phyloP scores from a whole-genome alignment of 2,113 vertebrate genomes.

The Sylvilagus bachmani region DNA sequence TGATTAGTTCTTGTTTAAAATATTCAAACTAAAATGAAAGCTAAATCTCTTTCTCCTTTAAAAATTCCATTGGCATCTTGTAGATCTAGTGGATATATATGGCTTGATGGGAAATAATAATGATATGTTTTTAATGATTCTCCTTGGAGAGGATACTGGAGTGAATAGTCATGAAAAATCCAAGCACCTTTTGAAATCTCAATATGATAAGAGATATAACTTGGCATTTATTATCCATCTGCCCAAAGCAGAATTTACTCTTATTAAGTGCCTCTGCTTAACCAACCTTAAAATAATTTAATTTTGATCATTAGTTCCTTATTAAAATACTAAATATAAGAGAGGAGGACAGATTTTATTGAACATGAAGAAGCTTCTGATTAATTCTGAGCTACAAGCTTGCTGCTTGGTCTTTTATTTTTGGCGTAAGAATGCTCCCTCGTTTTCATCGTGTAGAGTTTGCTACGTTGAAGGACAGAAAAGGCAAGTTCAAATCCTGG shows the following conservation, averaged over 20 bases:
- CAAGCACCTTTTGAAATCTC: slow-evolving; percentile 51
- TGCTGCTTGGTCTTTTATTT: slow-evolving; percentile 7
- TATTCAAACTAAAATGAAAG: neutral
- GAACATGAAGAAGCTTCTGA: slow-evolving; percentile 21
- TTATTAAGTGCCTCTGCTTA: slow-evolving; percentile 56
- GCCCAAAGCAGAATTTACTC: slow-evolving; percentile 56
- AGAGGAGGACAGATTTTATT: slow-evolving; percentile 30
- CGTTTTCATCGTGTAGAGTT: neutral
- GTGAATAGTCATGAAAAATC: slow-evolving; percentile 28
- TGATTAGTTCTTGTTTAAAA: neutral
- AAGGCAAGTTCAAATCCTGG: neutral
- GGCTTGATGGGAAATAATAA: neutral
- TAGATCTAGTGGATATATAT: neutral
- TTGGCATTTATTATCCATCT: slow-evolving; percentile 48
- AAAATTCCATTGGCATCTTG: neutral
- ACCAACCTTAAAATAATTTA: slow-evolving; percentile 73
- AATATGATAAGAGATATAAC: neutral
- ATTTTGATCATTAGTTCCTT: slow-evolving; percentile 59
- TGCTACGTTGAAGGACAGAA: neutral
- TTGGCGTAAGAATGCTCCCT: neutral
- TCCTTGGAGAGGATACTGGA: neutral
- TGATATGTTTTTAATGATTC: neutral
- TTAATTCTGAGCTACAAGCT: slow-evolving; percentile 27
- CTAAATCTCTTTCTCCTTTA: neutral
- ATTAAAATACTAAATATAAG: slow-evolving; percentile 59